Evolutionary conservation across 2,888 invertebrate genomes (phyloP), one percentile per base, ranked within the genome.

Genomic region (Ctena decussata): DNA sequence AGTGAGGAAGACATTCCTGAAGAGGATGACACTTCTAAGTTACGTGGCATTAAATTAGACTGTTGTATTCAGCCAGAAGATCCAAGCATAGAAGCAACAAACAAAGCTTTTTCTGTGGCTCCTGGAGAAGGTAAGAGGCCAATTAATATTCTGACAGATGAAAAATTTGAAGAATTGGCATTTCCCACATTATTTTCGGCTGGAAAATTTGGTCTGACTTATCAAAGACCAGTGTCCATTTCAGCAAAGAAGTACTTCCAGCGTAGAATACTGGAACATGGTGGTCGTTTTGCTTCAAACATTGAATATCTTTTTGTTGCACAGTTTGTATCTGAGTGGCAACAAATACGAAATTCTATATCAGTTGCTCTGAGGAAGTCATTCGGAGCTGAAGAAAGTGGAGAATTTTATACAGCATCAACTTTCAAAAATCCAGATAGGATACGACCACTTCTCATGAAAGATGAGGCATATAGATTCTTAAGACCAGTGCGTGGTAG

Each of bases 191-290:
- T 82, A 18, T 57, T 82, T n/a, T 76, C 77, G 60, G 35, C 37
- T 53, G 77, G 82, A 82, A 77, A 82, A 32, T 77, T 77, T 77
- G 77, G 77, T 12, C 76, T 39, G 60, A 82, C 15, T 32, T 30
- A 71, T 60, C 30, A 57, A 18, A 49, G 77, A 57, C 39, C 53
- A 60, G 82, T 77, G 37, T 21, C n/a, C 30, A 32, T 82, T 24
- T 41, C 82, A 30, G 65, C 77, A 3, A 82, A 82, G 12, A 81
- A 81, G 37, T 81, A 76, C 71, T 82, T 77, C 72, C 77, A 60
- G 30, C 35, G 44, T 27, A 71, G 77, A 72, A 32, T 82, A n/a
- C 35, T 82, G 24, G 72, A 82, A 41, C 53, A 21, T 21, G 41
- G 37, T 46, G 57, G 37, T 18, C 30, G 57, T 21, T 82, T 77